Evolutionary conservation across 1,140 invertebrate genomes (phyloP).

Genomic region (Hylyphantes graminicola): DNA sequence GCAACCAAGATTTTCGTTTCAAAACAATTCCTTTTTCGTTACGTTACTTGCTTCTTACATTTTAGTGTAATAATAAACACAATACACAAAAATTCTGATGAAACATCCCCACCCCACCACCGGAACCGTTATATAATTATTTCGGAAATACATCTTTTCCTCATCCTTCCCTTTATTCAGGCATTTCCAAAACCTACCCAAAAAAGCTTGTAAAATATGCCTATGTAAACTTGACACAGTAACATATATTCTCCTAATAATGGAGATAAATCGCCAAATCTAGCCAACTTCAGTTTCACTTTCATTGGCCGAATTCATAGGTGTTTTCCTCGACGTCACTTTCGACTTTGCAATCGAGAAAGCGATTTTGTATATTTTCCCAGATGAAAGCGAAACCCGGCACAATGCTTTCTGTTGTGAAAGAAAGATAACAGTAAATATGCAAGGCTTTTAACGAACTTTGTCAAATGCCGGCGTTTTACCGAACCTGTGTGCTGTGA

Average conservation of each 20-base stretch:
- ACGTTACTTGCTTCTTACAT: no score
- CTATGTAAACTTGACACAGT: slow-evolving; percentile 12
- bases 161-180: background rate
- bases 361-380: background rate
- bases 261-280: slow-evolving; percentile 1
- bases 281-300: background rate
- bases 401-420: background rate
- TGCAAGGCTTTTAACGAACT: slow-evolving; percentile 10
- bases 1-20: background rate
- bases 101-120: background rate
- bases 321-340: slow-evolving; percentile 16
- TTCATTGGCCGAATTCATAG: slow-evolving; percentile 18
- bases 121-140: slow-evolving; percentile 11
- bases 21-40: no score
- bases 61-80: no score
- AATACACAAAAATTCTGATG: no score
- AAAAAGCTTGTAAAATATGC: slow-evolving; percentile 31
- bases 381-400: slow-evolving; percentile 30
- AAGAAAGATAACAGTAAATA: background rate
- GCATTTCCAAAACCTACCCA: background rate
- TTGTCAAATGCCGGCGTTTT: slow-evolving; percentile 26
- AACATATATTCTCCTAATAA: background rate
- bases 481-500: background rate
- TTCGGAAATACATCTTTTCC: background rate
- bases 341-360: slow-evolving; percentile 13